Evolutionary conservation across 2,888 invertebrate genomes (phyloP), one percentile per base, ranked within the genome.

Genomic region (Metopia argyrocephala): DNA sequence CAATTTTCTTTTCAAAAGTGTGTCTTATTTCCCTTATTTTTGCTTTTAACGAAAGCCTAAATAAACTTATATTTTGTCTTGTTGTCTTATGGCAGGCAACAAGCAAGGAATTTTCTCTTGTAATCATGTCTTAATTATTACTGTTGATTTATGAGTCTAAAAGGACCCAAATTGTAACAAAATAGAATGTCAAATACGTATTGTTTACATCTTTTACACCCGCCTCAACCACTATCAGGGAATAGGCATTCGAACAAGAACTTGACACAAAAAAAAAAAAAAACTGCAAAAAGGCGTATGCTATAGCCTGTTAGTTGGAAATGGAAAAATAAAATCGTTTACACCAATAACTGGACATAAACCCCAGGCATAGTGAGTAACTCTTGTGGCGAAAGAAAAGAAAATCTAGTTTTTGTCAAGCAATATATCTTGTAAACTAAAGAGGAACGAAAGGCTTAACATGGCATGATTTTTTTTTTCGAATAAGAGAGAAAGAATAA

Each of bases 51-150:
- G n/a, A n/a, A n/a, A n/a, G n/a, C n/a, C n/a, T 12, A 31, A 3
- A 12, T 31, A 12, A 9, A 15, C 15, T 38, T 38, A 38, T 9
- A 12, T 38, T 38, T 27, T 2, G 27, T 15, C 38, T 45, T 66
- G 50, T 66, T 78, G 25, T 66, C 31, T 66, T 21, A 18, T 50
- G 50, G 1, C 28, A 52, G 38, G 23, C 64, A 71, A 59, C 45
- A 71, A 78, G 52, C 25, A 66, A 71, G 52, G 57, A 66, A 71
- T 45, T 61, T 52, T 65, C 45, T 52, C 65, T 66, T 66, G 71
- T 78, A 78, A 78, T 61, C 65, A 78, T 78, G 78, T 71, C 78
- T 78, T 71, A 71, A 78, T 78, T 71, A 78, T 54, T 61, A 46
- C 31, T 71, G 65, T 46, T 66, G 78, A 78, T 78, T 78, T 78